A percentile compares a stretch with the other conserved stretches of the same genome.
phyloP scores from a whole-genome alignment of 2,797 vertebrate genomes.

The Capromys pilorides region DNA sequence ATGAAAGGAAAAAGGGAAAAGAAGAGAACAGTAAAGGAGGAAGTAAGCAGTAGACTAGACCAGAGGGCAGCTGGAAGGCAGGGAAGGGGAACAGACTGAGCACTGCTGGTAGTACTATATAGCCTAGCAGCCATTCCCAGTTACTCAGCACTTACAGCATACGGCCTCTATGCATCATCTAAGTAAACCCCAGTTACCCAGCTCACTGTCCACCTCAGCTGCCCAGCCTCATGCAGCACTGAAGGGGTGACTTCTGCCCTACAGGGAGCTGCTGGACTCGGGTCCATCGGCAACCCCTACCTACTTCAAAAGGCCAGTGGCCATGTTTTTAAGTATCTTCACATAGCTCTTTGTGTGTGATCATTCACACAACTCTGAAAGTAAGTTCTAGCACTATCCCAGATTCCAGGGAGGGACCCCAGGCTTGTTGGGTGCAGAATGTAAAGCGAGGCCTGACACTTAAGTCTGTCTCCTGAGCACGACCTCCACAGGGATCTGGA shows the following conservation, averaged over 20 bases:
- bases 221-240: background rate
- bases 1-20: background rate
- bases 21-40: background rate
- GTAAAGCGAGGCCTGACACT: background rate
- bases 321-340: background rate
- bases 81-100: too few species aligned
- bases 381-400: background rate
- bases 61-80: background rate
- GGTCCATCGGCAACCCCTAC: background rate
- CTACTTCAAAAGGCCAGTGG: background rate
- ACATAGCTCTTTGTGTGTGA: too few species aligned
- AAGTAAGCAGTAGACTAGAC: background rate
- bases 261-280: background rate
- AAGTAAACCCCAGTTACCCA: background rate
- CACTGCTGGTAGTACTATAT: too few species aligned
- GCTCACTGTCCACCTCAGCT: background rate
- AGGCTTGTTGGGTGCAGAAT: background rate
- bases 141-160: background rate
- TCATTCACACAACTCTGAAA: background rate
- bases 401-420: background rate
- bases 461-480: background rate
- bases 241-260: background rate
- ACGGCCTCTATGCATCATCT: background rate
- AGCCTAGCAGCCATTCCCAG: background rate
- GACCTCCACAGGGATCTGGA: background rate